Base-by-base conservation (phyloP, 2,113 vertebrate species). In the Phoenicopterus ruber region DNA sequence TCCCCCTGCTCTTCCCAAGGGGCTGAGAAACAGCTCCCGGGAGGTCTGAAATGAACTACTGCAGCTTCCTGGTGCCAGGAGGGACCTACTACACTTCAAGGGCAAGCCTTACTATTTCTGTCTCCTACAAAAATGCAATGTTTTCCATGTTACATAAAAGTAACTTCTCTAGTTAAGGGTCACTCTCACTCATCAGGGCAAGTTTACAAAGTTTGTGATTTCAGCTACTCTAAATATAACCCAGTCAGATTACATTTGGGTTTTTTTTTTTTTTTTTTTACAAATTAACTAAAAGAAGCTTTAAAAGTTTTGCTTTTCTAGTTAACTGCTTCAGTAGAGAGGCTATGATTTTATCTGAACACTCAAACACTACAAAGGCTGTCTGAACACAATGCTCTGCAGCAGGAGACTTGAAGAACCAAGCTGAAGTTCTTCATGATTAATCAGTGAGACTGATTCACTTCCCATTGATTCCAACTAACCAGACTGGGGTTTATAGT, bases 91-190 rank as follows among this genome's bases (percentile, higher is more conserved):
- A 15, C 49, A 70, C 10, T 5, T 46, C 32, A 24, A 59, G 11
- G 7, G 38, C 9, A 24, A 50, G 17, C 4, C 11, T 13, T 12
- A 8, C 28, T 11, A 8, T 17, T 40, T 8, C 31, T 22, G 17
- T 3, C 46, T 57, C 76, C 50, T 4, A 28, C 1, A 46, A 71
- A 54, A 38, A 3, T 1, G 1, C 7, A 5, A 6, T 0, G 6
- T 40, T 59, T 49, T 17, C 42, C 36, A 24, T 0, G 5, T 19
- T 28, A 15, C 25, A 18, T 2, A 9, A 5, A 46, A 42, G 25
- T 16, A 78, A 44, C 61, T 69, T 29, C 49, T 52, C 44, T 3
- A 32, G 7, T 14, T 34, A 47, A 38, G 6, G 1, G 34, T 47
- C 31, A 47, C 28, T 88, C 65, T 58, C 10, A 6, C 40, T 73